Base-by-base conservation (phyloP, 2,113 vertebrate species). In the Apodemus speciosus region DNA sequence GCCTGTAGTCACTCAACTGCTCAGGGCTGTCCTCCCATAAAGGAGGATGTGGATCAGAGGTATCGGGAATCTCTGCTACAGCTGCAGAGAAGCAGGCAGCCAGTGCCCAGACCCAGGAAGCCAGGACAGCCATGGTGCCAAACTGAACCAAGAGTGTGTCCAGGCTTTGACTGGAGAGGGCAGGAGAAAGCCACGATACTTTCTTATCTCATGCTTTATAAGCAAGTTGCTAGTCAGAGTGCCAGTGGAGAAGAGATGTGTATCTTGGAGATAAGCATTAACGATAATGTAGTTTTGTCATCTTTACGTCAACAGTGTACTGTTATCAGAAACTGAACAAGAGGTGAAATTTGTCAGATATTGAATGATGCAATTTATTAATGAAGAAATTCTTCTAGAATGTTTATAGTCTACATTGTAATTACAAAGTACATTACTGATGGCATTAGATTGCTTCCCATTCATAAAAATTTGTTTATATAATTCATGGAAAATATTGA, bases 21-120 rank as follows among this genome's bases (percentile, higher is more conserved):
- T 72, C 92, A 35, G 97, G 95, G 0, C 97, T 97, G 9, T 97
- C 96, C 0, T 98, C 40, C 99, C 99, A 99, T 32, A 98, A 62
- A 3, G 98, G 96, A 0, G 98, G 99, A 66, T 97, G 95, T 6
- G 88, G 85, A n/a, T 96, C 94, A 30, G 86, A 95, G 11, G 86
- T 84, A 35, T 89, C 93, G 21, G 30, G 35, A n/a, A 20, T 32
- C 94, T 43, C 64, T 23, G 0, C 38, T 40, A 49, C 62, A 84
- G 80, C 38, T 71, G 58, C 21, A 97, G 92, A 81, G 0, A 1
- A 20, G 15, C 66, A 51, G 5, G 38, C 64, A 80, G 56, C 16
- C 56, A 38, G 46, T 15, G 53, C 30, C 68, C 1, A 20, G 92
- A 83, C 91, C 46, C 85, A 94, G 35, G 15, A 38, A 69, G 8